phyloP scores from a whole-genome alignment of 1,140 invertebrate genomes.

The Archegozetes longisetosus region DNA sequence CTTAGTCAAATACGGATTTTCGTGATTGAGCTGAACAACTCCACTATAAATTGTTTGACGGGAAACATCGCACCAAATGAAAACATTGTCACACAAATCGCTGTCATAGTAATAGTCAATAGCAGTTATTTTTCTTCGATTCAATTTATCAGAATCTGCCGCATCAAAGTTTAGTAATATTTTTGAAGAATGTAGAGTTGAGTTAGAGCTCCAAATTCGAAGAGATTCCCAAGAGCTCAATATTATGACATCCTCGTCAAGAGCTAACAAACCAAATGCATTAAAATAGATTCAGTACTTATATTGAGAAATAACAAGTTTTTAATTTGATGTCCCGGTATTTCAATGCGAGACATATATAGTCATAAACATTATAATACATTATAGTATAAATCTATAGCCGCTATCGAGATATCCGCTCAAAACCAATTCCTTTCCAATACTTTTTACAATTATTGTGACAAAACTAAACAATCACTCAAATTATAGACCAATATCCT shows the following conservation, averaged over 20 bases:
- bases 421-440: too few relatives aligned
- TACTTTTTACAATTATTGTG: too few relatives aligned
- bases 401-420: too few relatives aligned
- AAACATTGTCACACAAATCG: not conserved
- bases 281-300: not conserved
- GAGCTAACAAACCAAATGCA: not conserved
- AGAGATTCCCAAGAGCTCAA: not conserved
- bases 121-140: not conserved
- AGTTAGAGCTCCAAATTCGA: not conserved
- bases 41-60: not conserved
- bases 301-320: too few relatives aligned
- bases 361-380: too few relatives aligned
- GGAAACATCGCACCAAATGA: not conserved
- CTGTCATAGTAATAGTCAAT: not conserved
- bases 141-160: not conserved
- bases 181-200: not conserved
- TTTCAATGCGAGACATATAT: too few relatives aligned
- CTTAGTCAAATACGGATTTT: not conserved
- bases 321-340: too few relatives aligned
- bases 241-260: not conserved
- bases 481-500: too few relatives aligned
- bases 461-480: too few relatives aligned
- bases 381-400: too few relatives aligned
- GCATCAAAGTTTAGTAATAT: not conserved
- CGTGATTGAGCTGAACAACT: not conserved